Conservation (phyloP, 2,113 vertebrate genomes). For the Nothobranchius furzeri region DNA sequence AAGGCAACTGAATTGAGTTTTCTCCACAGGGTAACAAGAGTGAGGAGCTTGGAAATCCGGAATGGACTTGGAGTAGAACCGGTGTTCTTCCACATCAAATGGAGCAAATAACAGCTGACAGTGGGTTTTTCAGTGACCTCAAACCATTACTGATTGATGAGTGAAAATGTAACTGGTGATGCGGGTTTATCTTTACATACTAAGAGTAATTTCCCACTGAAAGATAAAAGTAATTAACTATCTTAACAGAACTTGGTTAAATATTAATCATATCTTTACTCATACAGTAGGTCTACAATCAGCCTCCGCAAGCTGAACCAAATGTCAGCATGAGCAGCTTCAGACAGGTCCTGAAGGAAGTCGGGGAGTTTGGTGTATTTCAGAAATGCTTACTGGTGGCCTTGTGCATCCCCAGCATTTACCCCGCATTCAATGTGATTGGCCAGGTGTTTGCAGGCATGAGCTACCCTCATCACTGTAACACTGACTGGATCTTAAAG, state of each 20-base stretch:
- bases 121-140: no score
- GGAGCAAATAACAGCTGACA: no score
- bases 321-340: slow-evolving; percentile 71
- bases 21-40: no score
- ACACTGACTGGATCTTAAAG: slow-evolving; percentile 83
- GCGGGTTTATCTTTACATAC: no score
- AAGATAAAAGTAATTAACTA: neutral
- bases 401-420: slow-evolving; percentile 70
- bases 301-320: neutral
- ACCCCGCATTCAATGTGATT: slow-evolving; percentile 80
- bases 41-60: no score
- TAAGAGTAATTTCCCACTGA: no score
- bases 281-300: no score
- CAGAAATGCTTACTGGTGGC: slow-evolving; percentile 79
- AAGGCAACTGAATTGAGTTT: no score
- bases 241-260: neutral
- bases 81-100: no score
- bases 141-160: no score
- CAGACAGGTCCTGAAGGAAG: slow-evolving; percentile 75
- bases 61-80: no score
- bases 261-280: neutral
- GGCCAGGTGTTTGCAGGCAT: slow-evolving; percentile 81
- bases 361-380: slow-evolving; percentile 84
- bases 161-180: no score
- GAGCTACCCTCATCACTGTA: slow-evolving; percentile 77